These are phyloP conservation scores for Acanthurus leucopareius DNA, from an alignment of 2,797 vertebrate species.

Conservation along the genomic window DNA sequence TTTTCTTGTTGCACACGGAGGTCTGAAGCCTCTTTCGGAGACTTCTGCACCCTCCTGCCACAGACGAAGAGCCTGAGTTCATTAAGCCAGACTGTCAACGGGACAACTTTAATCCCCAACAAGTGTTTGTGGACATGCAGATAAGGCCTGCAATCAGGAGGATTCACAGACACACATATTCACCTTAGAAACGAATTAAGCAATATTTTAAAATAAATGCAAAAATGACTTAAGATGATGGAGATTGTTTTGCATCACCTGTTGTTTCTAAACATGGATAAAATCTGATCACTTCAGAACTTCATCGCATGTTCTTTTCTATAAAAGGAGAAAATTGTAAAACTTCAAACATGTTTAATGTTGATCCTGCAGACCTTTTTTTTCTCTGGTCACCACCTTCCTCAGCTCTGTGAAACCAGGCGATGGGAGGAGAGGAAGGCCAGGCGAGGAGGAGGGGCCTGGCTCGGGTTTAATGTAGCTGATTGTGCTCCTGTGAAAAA, in stretches of 20 bases:
- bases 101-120: conserved; percentile 63
- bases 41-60: conserved; percentile 49
- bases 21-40: conserved; percentile 5
- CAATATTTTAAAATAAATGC: not conserved
- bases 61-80: conserved; percentile 57
- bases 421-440: conserved; percentile 19
- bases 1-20: conserved; percentile 1
- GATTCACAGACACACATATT: conserved; percentile 1
- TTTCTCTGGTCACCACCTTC: conserved; percentile 3
- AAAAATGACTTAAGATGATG: too few relatives aligned
- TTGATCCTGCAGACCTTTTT: not conserved
- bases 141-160: conserved; percentile 60
- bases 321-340: not conserved
- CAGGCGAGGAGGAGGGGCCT: conserved; percentile 54
- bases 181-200: not conserved
- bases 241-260: too few relatives aligned
- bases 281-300: too few relatives aligned
- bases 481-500: conserved; percentile 93
- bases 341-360: not conserved
- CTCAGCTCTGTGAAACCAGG: conserved; percentile 14
- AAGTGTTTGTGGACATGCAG: conserved; percentile 61
- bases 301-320: too few relatives aligned
- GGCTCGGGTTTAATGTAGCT: conserved; percentile 92
- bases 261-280: too few relatives aligned
- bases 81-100: conserved; percentile 63